Evolutionary conservation across 2,797 vertebrate genomes (phyloP), one percentile per base, ranked within the genome.

Genomic region (Chloroceryle inda): DNA sequence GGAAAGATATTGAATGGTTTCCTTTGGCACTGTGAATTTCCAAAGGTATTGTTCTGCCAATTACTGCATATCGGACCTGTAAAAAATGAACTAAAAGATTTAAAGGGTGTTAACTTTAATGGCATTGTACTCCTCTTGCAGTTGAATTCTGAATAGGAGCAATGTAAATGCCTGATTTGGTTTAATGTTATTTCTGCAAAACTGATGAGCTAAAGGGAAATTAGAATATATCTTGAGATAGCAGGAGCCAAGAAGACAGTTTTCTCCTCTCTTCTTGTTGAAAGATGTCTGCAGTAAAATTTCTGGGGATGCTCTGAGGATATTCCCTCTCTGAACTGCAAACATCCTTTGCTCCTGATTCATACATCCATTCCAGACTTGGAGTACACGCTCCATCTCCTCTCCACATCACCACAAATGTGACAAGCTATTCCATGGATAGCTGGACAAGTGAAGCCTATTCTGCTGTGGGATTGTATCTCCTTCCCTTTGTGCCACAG

Each of bases 21-120:
- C 18, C 17, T 94, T 92, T 95, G 82, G 85, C 78, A 79, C 78
- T 44, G 22, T 1, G 7, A 10, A 52, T 81, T 95, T 93, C 76
- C 45, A 61, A 85, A 85, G 59, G 31, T 78, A n/a, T 71, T 95
- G 47, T 86, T 88, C 84, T 93, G 91, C 89, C 88, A 96, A 33
- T 87, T 87, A 77, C 49, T 94, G 40, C 35, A 67, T 92, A 83
- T 90, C 94, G 89, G 45, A 86, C 50, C 56, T 92, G 62, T 88
- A 85, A 95, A 95, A 94, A 94, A 78, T 80, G 35, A 89, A 92
- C 89, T 55, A 52, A 88, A 94, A 72, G 87, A 85, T 77, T 94
- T 94, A 63, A 92, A 90, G 95, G 63, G 31, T 94, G 64, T 63
- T 87, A 86, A 78, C 62, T 93, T 94, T 77, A 80, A 79, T 68